Conservation (phyloP, 2,113 vertebrate genomes). For the Caretta caretta region DNA sequence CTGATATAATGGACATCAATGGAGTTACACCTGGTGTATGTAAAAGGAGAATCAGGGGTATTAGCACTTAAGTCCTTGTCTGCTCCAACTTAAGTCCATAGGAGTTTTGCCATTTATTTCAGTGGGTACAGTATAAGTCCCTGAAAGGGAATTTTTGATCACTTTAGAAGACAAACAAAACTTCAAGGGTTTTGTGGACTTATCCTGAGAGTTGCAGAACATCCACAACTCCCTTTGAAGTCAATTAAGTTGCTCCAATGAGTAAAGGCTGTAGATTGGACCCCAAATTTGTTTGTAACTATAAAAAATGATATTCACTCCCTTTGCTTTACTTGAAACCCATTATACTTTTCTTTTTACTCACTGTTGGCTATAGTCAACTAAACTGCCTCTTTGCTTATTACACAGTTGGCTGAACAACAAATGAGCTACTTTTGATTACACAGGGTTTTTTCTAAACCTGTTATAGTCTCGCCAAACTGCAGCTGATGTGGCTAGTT, state of each 20-base stretch:
- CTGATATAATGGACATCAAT: neutral
- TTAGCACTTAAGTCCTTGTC: neutral
- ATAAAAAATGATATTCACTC: neutral
- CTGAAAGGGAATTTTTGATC: neutral
- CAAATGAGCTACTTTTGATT: constrained; percentile 71
- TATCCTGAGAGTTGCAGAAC: neutral
- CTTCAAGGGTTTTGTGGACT: neutral
- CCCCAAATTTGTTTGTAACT: neutral
- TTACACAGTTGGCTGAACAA: constrained; percentile 68
- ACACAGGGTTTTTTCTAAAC: constrained; percentile 54
- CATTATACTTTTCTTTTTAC: neutral
- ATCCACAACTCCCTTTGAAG: constrained; percentile 3
- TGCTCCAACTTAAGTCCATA: neutral
- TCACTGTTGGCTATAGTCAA: constrained; percentile 20
- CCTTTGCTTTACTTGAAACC: neutral
- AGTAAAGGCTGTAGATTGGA: neutral
- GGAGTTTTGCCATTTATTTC: neutral
- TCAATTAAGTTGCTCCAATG: neutral
- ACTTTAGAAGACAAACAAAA: neutral
- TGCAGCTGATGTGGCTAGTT: constrained; percentile 76
- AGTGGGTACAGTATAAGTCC: neutral
- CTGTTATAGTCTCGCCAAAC: constrained; percentile 1
- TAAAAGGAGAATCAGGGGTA: neutral
- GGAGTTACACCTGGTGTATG: neutral
- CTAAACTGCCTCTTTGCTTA: constrained; percentile 55